A percentile compares a stretch with the other conserved stretches of the same genome.
Evolutionary conservation across 2,113 vertebrate species (phyloP).

Genomic region (Bufo gargarizans): DNA sequence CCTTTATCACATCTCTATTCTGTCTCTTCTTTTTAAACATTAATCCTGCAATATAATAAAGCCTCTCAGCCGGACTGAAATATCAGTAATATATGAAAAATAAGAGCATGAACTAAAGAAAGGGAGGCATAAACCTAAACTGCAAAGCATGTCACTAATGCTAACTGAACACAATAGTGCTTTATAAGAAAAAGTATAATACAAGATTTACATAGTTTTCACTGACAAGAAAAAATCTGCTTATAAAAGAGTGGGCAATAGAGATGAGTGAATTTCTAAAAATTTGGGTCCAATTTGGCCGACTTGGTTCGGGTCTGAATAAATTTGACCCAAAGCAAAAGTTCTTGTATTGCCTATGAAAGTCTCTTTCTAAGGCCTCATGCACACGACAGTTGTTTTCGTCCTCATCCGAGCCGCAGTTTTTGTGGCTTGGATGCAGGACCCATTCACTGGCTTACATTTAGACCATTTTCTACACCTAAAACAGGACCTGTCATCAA

Average conservation of each 20-base stretch:
- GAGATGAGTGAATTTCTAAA: no score
- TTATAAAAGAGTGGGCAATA: background rate
- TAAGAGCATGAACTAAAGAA: conserved; percentile 18
- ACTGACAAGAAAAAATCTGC: background rate
- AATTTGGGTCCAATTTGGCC: no score
- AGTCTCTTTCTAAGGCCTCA: no score
- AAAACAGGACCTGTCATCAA: no score
- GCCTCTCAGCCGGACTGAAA: conserved; percentile 18
- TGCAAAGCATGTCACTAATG: conserved; percentile 1
- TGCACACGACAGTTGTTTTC: no score
- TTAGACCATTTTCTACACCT: no score
- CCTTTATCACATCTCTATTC: conserved; percentile 50
- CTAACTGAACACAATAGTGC: background rate
- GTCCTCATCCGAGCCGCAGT: no score
- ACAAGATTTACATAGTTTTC: background rate
- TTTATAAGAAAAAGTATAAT: background rate
- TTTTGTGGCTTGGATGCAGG: no score
- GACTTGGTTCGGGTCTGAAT: no score
- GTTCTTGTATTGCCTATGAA: no score
- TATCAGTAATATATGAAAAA: conserved; percentile 29
- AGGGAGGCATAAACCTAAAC: background rate
- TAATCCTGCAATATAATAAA: conserved; percentile 51
- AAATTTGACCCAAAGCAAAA: no score
- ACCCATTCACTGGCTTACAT: no score
- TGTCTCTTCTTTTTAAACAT: conserved; percentile 31